A percentile compares a stretch with the other conserved stretches of the same genome.
These are phyloP conservation scores for Peromyscus attwateri DNA, from an alignment of 2,797 vertebrate species.

Conservation along the genomic window DNA sequence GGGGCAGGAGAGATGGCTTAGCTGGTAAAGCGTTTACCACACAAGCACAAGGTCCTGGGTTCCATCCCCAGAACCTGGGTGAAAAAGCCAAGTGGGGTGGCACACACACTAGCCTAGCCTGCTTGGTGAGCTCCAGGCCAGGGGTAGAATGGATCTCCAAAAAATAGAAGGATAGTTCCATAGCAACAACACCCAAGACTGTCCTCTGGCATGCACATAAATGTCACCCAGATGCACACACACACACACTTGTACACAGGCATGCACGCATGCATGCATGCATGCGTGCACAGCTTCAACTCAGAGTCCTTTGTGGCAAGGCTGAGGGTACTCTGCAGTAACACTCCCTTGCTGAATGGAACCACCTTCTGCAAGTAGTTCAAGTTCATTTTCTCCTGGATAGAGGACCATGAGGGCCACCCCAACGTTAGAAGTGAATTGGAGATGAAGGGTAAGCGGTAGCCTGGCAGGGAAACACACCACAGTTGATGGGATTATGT, in stretches of 20 bases:
- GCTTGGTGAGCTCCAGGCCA: not conserved
- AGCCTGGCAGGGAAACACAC: not conserved
- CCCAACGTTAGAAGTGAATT: accelerated
- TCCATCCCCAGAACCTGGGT: not conserved
- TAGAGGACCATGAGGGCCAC: accelerated
- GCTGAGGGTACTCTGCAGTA: accelerated
- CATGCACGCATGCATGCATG: not conserved
- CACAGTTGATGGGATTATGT: not conserved
- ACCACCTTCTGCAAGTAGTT: accelerated
- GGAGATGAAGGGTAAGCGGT: not conserved
- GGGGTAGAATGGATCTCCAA: not conserved
- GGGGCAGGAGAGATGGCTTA: not conserved
- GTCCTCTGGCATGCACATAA: not conserved
- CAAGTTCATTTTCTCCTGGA: not conserved
- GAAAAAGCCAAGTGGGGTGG: not conserved
- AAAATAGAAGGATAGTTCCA: not conserved
- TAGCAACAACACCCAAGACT: not conserved
- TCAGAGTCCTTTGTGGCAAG: not conserved
- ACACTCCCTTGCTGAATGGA: accelerated
- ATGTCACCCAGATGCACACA: not conserved
- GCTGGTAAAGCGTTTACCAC: not conserved
- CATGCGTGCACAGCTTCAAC: not conserved
- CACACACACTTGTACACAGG: too few species aligned
- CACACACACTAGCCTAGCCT: not conserved
- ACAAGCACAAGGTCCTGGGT: not conserved